Conservation (phyloP, 1,140 invertebrate species). For the Vanessa atalanta region DNA sequence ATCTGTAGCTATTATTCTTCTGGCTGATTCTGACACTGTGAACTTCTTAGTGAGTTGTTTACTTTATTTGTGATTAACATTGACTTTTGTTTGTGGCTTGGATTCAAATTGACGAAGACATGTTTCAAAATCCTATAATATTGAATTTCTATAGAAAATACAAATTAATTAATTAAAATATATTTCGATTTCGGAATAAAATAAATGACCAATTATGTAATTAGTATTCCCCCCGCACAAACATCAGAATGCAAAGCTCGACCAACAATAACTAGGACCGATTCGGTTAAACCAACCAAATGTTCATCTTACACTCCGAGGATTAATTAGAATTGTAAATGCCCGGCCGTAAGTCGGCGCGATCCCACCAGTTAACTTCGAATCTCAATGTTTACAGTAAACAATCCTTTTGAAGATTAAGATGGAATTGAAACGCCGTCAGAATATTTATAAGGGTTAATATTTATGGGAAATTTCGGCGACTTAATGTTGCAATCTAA, state of each 20-base stretch:
- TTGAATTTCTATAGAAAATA: not conserved
- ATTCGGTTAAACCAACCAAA: conserved; percentile 59
- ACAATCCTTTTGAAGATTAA: conserved; percentile 78
- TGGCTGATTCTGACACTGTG: too few relatives aligned
- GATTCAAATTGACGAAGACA: too few relatives aligned
- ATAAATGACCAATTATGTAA: conserved; percentile 3
- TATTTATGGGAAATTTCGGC: conserved; percentile 50
- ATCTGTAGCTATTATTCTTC: too few relatives aligned
- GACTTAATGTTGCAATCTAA: conserved; percentile 22
- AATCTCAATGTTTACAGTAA: conserved; percentile 75
- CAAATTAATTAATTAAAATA: conserved; percentile 2
- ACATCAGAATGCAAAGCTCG: conserved; percentile 71
- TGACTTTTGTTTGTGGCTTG: too few relatives aligned
- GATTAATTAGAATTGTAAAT: conserved; percentile 78
- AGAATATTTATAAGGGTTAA: conserved; percentile 72
- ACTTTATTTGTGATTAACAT: too few relatives aligned
- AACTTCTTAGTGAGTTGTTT: too few relatives aligned
- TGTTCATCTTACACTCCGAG: conserved; percentile 58
- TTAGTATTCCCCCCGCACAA: conserved; percentile 47
- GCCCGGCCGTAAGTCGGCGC: conserved; percentile 45
- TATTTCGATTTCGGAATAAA: not conserved
- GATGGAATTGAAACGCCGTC: conserved; percentile 61
- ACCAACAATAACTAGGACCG: conserved; percentile 55
- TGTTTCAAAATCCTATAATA: too few relatives aligned
- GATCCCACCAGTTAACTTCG: conserved; percentile 69